Percentiles rank a stretch among this genome's conserved stretches.
phyloP scores from a whole-genome alignment of 2,888 invertebrate species.

The Copidosoma aretas region DNA sequence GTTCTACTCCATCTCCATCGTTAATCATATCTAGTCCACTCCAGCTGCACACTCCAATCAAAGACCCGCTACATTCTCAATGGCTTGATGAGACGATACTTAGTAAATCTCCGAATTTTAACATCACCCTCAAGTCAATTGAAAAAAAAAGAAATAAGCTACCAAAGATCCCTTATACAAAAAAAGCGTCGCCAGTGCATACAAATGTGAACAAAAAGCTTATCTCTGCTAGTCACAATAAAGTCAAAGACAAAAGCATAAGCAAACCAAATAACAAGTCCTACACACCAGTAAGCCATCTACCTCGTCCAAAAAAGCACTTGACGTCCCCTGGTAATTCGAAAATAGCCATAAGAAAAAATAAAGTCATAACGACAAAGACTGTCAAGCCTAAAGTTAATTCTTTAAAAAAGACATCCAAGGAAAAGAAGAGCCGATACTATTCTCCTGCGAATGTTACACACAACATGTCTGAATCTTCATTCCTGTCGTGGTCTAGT shows the following conservation, averaged over 20 bases:
- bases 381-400: slow-evolving; percentile 15
- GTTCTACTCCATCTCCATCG: background rate
- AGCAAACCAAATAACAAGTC: slow-evolving; percentile 8
- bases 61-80: slow-evolving; percentile 14
- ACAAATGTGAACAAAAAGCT: slow-evolving; percentile 5
- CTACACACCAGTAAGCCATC: slow-evolving; percentile 17
- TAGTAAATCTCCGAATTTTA: slow-evolving; percentile 55
- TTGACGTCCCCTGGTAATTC: slow-evolving; percentile 11
- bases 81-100: slow-evolving; percentile 50
- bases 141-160: slow-evolving; percentile 14
- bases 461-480: slow-evolving; percentile 10
- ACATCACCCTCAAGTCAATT: background rate
- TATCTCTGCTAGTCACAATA: slow-evolving; percentile 10
- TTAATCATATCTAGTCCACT: slow-evolving; percentile 15
- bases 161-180: slow-evolving; percentile 15
- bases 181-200: slow-evolving; percentile 11
- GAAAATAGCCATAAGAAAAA: background rate
- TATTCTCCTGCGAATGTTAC: slow-evolving; percentile 14
- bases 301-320: slow-evolving; percentile 27
- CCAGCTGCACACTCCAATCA: slow-evolving; percentile 7
- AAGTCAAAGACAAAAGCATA: background rate
- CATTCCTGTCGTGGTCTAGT: background rate
- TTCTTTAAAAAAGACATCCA: slow-evolving; percentile 6
- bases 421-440: background rate
- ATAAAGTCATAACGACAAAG: slow-evolving; percentile 1